These are phyloP conservation scores for Jordanella pulchra DNA, from an alignment of 2,797 vertebrate genomes.

Conservation along the genomic window DNA sequence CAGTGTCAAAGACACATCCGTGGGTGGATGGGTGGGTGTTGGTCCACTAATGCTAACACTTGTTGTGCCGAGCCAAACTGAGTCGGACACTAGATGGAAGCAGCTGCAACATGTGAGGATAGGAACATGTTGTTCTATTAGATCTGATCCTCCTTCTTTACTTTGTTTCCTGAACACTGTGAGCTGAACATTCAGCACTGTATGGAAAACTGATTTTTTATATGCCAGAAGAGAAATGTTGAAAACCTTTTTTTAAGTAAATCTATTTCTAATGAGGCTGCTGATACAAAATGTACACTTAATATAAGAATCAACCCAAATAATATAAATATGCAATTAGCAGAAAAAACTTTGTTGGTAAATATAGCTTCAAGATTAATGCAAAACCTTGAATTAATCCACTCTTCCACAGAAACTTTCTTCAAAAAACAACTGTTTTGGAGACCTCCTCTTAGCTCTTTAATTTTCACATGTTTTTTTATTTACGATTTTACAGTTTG, in stretches of 20 bases:
- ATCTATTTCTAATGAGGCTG: neutral
- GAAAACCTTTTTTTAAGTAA: neutral
- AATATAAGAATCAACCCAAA: neutral
- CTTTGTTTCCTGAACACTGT: neutral
- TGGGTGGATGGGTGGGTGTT: slow-evolving; percentile 17
- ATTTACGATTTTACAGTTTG: neutral
- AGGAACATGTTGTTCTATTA: neutral
- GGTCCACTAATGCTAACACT: slow-evolving; percentile 9
- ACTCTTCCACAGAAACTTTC: too few species aligned
- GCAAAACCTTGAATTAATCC: neutral
- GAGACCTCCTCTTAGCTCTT: neutral
- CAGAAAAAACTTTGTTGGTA: too few species aligned
- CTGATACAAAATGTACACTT: too few species aligned
- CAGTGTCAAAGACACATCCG: slow-evolving; percentile 52
- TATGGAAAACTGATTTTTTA: neutral
- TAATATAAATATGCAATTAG: too few species aligned
- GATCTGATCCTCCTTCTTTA: neutral
- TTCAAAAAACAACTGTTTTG: neutral
- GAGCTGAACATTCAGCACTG: neutral
- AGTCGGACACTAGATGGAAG: slow-evolving; percentile 48
- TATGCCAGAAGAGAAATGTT: neutral
- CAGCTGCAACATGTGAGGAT: slow-evolving; percentile 29
- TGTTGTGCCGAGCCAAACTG: slow-evolving; percentile 25
- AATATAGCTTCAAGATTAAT: neutral
- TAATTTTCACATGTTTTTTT: neutral